Base-by-base conservation (phyloP, 1,140 invertebrate genomes). In the Mizuhopecten yessoensis region DNA sequence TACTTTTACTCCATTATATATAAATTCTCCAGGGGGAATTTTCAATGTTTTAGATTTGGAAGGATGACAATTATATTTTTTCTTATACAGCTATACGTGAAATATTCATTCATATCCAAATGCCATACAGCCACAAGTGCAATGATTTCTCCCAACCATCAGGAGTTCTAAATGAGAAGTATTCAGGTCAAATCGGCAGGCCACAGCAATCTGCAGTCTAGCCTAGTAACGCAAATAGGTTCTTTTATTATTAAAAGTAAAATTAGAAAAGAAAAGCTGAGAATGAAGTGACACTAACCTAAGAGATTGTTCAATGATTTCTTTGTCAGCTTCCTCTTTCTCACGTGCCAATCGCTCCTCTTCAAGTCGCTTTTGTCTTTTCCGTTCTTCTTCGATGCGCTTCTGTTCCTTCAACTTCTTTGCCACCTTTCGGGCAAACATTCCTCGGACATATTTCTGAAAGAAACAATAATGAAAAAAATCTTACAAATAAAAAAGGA, bases 321-420 rank as follows among this genome's bases (percentile, higher is more conserved):
- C 42, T 90, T 95, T 95, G 91, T 96, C 95, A 15, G 93, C 95
- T 75, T 90, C 94, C 33, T 95, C 96, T 89, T 95, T 95, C 91
- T 97, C 97, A 29, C 97, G 95, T 93, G 96, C 96, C 87, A 90
- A 91, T 93, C 97, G 96, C 95, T 98, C 98, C 95, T 98, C 97
- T 94, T 98, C 98, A 90, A 97, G 92, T 93, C 98, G 97, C 94
- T 98, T 98, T 89, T 98, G 97, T 94, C 98, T 97, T 90, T 98
- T 97, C 97, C 99, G 98, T 97, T 99, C 98, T 95, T 99, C 98
- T 96, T 99, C 98, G 34, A 99, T 98, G n/a, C 98, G 97, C 93
- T 98, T 97, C 98, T 99, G 98, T 97, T 99, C 98, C 0, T 98
- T 97, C 86, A 99, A 95, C 1, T 98, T 98, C 10, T 98, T 97